These are phyloP conservation scores for Syritta pipiens DNA, from an alignment of 2,888 invertebrate species.

Conservation along the genomic window DNA sequence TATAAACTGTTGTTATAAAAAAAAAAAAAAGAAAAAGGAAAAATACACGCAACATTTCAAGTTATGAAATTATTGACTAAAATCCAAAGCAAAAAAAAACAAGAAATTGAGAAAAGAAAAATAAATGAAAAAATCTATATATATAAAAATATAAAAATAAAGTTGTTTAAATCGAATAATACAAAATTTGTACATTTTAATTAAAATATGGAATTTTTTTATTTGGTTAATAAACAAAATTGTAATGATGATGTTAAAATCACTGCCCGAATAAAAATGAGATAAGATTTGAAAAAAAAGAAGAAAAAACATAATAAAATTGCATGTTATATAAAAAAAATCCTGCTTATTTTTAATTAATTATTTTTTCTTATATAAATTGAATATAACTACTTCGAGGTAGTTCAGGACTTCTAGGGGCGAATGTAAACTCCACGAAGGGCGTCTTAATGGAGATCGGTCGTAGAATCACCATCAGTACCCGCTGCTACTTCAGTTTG, in stretches of 20 bases:
- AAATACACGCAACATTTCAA: conserved; percentile 53
- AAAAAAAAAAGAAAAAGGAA: not conserved
- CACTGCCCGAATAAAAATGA: conserved; percentile 68
- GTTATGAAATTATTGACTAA: conserved; percentile 19
- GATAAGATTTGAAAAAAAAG: conserved; percentile 60
- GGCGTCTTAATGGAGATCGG: too few relatives aligned
- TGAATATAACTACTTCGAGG: not conserved
- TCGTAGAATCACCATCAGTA: too few relatives aligned
- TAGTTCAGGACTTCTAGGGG: too few relatives aligned
- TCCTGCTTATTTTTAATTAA: too few relatives aligned
- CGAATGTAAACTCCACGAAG: too few relatives aligned
- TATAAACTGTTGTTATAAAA: conserved; percentile 37
- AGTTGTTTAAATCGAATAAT: conserved; percentile 62
- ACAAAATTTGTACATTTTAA: conserved; percentile 68
- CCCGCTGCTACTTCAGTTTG: too few relatives aligned
- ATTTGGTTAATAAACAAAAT: conserved; percentile 67
- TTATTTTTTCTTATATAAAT: not conserved
- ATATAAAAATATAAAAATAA: conserved; percentile 33
- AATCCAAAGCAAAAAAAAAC: conserved; percentile 10
- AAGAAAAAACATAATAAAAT: conserved; percentile 63
- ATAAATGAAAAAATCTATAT: not conserved
- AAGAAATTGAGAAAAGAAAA: conserved; percentile 28
- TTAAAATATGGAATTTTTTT: conserved; percentile 67
- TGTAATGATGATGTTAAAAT: conserved; percentile 66
- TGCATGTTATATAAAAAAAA: conserved; percentile 67